Evolutionary conservation across 2,113 vertebrate species (phyloP), one percentile per base, ranked within the genome.

Genomic region (Bambusicola thoracicus): DNA sequence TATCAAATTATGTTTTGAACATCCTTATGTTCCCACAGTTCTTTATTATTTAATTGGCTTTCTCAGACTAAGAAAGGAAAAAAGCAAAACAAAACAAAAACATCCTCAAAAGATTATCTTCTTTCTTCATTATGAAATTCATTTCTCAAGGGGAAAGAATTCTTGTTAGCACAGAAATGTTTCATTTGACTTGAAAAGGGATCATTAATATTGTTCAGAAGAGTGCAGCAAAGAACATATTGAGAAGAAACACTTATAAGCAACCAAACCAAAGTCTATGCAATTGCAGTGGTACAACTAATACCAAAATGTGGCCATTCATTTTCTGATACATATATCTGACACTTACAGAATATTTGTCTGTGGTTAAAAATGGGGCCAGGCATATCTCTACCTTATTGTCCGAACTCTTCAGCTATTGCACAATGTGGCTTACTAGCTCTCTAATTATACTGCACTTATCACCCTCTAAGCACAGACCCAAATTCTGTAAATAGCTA

Each of bases 1-100:
- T 68, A 53, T 53, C 72, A 81, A 81, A 90, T 86, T 66, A 65
- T 81, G 51, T 92, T 94, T 85, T 75, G 44, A 73, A 61, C 13
- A 73, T 66, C n/a, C 65, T 58, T 72, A 69, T 44, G 10, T 85
- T 95, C 89, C 73, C 38, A 89, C 38, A 53, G 66, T 53, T 48
- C 1, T 74, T 77, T 74, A 41, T 53, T 53, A 62, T 86, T 89
- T 66, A 44, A 81, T 61, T 96, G 40, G 11, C 24, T 41, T 79
- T 92, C 75, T 36, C 40, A 89, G 55, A 32, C 63, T 44, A 66
- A 81, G 53, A 73, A 87, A 73, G 36, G 89, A 70, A 67, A n/a
- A 22, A 7, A n/a, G 36, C 49, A 19, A 59, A 85, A 12, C 9
- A 10, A 9, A 46, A 21, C 44, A 82, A 83, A 44, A 4, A 13